Evolutionary conservation across 2,888 invertebrate genomes (phyloP).

Genomic region (Cerastis leucographa): DNA sequence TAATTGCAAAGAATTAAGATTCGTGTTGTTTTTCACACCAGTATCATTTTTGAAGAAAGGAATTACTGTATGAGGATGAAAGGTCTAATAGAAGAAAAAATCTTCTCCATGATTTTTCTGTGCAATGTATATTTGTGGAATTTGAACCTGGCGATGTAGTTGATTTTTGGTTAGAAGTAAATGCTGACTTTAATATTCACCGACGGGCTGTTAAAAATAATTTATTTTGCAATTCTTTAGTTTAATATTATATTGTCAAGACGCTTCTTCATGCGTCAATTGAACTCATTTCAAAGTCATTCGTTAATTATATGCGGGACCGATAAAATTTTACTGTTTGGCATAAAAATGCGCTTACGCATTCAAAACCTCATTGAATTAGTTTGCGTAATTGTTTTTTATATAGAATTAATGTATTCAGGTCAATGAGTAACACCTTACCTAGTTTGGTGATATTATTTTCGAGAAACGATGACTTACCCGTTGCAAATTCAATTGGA

Average conservation of each 20-base stretch:
- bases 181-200: not conserved
- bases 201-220: not conserved
- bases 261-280: constrained; percentile 29
- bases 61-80: not conserved
- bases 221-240: not conserved
- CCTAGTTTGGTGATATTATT: constrained; percentile 60
- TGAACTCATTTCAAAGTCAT: constrained; percentile 52
- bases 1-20: constrained; percentile 55
- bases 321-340: constrained; percentile 55
- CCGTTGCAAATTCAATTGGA: constrained; percentile 4
- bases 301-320: constrained; percentile 47
- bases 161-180: not conserved
- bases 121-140: not conserved
- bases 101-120: not conserved
- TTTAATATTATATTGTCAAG: constrained; percentile 16
- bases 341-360: constrained; percentile 62
- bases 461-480: constrained; percentile 61
- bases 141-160: not conserved
- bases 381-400: constrained; percentile 68
- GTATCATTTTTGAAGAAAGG: not conserved
- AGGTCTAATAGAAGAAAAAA: not conserved
- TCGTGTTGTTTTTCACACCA: constrained; percentile 31
- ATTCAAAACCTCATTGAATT: constrained; percentile 50
- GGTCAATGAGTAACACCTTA: constrained; percentile 67
- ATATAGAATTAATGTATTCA: constrained; percentile 65